phyloP scores from a whole-genome alignment of 1,140 invertebrate species.

The Drosophila takahashii region DNA sequence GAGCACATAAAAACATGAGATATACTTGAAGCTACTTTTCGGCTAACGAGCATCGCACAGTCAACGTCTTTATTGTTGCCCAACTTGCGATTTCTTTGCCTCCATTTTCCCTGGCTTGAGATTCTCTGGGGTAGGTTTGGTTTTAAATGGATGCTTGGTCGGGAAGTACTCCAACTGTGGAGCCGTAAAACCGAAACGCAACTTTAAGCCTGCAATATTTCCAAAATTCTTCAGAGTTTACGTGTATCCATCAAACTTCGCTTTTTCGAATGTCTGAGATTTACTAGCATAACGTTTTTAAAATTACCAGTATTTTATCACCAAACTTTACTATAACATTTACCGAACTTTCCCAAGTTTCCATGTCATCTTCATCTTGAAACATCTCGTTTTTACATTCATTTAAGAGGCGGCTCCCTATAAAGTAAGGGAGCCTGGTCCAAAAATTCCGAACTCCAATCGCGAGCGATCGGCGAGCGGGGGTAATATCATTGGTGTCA shows the following conservation, averaged over 20 bases:
- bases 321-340: too few relatives aligned
- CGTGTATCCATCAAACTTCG: not conserved
- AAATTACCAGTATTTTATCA: too few relatives aligned
- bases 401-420: slow-evolving; percentile 65
- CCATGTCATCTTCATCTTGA: not conserved
- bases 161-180: not conserved
- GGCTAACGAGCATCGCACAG: slow-evolving; percentile 70
- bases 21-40: slow-evolving; percentile 71
- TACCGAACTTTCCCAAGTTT: too few relatives aligned
- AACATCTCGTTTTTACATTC: slow-evolving; percentile 4
- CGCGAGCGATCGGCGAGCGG: slow-evolving; percentile 46
- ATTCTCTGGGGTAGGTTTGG: not conserved
- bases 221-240: not conserved
- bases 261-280: not conserved
- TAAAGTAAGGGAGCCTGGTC: slow-evolving; percentile 70
- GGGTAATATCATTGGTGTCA: slow-evolving; percentile 77
- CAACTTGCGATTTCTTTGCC: slow-evolving; percentile 48
- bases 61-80: slow-evolving; percentile 69
- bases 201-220: slow-evolving; percentile 18
- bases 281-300: not conserved
- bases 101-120: not conserved
- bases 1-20: slow-evolving; percentile 60
- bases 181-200: slow-evolving; percentile 3
- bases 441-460: slow-evolving; percentile 72
- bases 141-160: slow-evolving; percentile 1